Conservation (phyloP, 53 echinoderm and acorn worm species). For the Stichopus horrens region DNA sequence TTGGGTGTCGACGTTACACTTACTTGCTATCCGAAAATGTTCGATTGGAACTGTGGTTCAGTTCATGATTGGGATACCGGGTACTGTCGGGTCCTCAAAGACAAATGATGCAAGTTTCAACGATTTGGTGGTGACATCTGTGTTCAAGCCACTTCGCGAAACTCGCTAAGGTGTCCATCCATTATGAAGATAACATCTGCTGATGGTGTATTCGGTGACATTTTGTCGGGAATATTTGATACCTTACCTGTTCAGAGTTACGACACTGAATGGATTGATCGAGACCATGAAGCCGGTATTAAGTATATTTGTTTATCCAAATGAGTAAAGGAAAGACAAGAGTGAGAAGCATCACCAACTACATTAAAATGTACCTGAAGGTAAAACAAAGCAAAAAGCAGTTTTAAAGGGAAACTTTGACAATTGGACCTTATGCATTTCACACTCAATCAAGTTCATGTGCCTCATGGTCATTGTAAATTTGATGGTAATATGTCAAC, state of each 20-base stretch:
- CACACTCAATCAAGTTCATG: too few relatives aligned
- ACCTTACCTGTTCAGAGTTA: background rate
- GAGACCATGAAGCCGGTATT: background rate
- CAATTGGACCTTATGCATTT: too few relatives aligned
- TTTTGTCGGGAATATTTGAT: background rate
- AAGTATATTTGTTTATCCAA: background rate
- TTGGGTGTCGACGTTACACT: background rate
- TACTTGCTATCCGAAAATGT: background rate
- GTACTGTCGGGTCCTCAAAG: background rate
- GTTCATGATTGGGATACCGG: background rate
- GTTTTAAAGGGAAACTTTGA: too few relatives aligned
- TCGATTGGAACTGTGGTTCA: background rate
- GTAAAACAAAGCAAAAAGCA: too few relatives aligned
- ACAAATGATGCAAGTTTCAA: background rate
- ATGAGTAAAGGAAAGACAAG: too few relatives aligned
- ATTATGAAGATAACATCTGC: background rate
- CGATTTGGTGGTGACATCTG: background rate
- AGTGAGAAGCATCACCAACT: too few relatives aligned
- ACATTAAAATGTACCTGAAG: too few relatives aligned
- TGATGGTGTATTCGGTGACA: background rate
- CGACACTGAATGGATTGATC: background rate
- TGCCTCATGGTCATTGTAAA: too few relatives aligned
- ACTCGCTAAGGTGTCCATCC: background rate
- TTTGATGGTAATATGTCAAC: too few relatives aligned
- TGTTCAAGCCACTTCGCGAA: background rate